Evolutionary conservation across 2,113 vertebrate species (phyloP).

Genomic region (Alectura lathami): DNA sequence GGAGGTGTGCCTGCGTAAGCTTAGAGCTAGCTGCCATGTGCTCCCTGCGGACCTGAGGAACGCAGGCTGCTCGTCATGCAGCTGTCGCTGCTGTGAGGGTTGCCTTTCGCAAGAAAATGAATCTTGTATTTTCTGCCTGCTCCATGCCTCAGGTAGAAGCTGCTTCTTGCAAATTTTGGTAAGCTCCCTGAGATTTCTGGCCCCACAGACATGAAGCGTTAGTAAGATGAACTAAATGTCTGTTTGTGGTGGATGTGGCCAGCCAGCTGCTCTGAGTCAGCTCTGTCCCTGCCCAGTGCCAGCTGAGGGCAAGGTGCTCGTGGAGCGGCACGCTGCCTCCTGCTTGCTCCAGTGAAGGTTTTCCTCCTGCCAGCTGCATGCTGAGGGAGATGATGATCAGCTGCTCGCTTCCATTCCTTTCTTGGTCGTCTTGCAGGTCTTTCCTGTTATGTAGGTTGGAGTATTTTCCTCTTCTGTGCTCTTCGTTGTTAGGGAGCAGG

Average conservation of each 20-base stretch:
- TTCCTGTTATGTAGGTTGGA: not conserved
- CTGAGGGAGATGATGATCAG: not conserved
- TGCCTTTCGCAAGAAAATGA: not conserved
- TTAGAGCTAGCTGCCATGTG: not conserved
- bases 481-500: not conserved
- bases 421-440: not conserved
- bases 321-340: not conserved
- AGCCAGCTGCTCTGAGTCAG: not conserved
- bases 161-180: not conserved
- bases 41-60: not conserved
- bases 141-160: not conserved
- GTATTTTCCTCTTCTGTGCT: not conserved
- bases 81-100: not conserved
- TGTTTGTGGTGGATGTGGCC: not conserved
- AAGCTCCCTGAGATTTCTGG: not conserved
- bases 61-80: not conserved
- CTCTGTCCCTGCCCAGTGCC: not conserved
- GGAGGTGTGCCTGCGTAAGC: not conserved
- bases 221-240: not conserved
- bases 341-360: not conserved
- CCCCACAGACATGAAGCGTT: not conserved
- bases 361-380: accelerated
- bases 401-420: not conserved
- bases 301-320: not conserved
- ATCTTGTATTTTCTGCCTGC: not conserved